phyloP scores from a whole-genome alignment of 2,797 vertebrate species.

The Enteromius anoplus region DNA sequence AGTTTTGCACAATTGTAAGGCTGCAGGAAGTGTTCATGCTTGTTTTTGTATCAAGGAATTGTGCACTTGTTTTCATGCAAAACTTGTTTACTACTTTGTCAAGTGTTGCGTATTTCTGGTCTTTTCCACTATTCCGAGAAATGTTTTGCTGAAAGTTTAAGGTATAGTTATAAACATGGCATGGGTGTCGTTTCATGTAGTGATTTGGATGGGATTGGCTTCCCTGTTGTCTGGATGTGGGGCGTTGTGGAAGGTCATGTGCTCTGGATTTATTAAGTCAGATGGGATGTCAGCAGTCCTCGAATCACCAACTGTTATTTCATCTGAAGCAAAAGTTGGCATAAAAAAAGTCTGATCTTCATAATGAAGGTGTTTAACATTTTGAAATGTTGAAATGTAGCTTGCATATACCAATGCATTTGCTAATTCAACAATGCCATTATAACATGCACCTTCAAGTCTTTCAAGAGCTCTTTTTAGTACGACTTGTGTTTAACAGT shows the following conservation, averaged over 20 bases:
- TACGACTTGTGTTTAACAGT: background rate
- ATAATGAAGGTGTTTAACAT: background rate
- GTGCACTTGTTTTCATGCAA: background rate
- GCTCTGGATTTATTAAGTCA: conserved; percentile 22
- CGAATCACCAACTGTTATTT: conserved; percentile 14
- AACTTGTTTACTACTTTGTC: background rate
- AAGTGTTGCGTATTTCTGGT: background rate
- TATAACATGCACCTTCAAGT: background rate
- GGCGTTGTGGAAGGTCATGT: background rate
- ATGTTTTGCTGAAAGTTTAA: background rate
- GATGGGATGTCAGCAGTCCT: conserved; percentile 26
- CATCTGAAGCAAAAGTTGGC: background rate
- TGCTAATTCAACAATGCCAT: background rate
- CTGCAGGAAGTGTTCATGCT: conserved; percentile 4
- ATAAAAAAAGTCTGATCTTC: background rate
- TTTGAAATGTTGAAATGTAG: background rate
- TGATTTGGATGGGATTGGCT: conserved; percentile 25
- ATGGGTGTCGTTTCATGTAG: background rate
- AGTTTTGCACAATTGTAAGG: conserved; percentile 30
- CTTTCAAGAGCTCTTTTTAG: background rate
- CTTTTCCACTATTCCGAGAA: background rate
- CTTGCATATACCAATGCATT: background rate
- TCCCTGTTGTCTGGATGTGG: conserved; percentile 26
- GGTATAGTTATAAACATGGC: background rate
- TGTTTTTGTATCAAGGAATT: background rate